Percentiles rank a stretch among this genome's conserved stretches.
Evolutionary conservation across 2,113 vertebrate genomes (phyloP).

Genomic region (Cariama cristata): DNA sequence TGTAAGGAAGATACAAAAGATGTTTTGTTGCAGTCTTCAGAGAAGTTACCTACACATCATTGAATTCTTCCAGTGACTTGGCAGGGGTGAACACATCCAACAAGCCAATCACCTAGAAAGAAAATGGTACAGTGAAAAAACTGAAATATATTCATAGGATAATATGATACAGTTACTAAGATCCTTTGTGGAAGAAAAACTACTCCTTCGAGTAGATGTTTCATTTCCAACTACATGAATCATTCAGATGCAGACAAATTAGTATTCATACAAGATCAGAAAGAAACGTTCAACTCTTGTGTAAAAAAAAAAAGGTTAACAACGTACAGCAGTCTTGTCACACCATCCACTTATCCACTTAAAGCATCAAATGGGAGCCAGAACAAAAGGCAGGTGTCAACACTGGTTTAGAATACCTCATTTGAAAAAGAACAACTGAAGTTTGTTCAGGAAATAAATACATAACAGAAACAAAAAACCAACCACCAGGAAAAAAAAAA

Average conservation of each 20-base stretch:
- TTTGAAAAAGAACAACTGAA: not conserved
- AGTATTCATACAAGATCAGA: not conserved
- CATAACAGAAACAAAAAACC: not conserved
- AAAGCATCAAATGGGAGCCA: not conserved
- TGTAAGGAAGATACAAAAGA: not conserved
- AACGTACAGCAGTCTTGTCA: not conserved
- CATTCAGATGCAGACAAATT: not conserved
- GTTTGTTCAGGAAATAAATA: not conserved
- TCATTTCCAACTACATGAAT: not conserved
- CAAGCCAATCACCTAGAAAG: conserved; percentile 91
- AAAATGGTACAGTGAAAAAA: conserved; percentile 18
- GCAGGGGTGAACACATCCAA: conserved; percentile 95
- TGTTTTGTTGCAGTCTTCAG: not conserved
- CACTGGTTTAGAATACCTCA: not conserved
- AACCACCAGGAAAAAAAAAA: not conserved
- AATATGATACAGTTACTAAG: not conserved
- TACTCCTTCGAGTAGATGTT: not conserved
- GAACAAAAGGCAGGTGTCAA: not conserved
- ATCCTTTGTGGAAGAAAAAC: not conserved
- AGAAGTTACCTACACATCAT: conserved; percentile 92
- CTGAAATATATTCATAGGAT: not conserved
- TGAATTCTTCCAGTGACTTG: conserved; percentile 92
- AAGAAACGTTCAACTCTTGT: not conserved
- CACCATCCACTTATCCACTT: not conserved
- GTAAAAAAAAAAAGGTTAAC: not conserved